Conservation (phyloP, 2,888 invertebrate genomes). For the Merodon equestris region DNA sequence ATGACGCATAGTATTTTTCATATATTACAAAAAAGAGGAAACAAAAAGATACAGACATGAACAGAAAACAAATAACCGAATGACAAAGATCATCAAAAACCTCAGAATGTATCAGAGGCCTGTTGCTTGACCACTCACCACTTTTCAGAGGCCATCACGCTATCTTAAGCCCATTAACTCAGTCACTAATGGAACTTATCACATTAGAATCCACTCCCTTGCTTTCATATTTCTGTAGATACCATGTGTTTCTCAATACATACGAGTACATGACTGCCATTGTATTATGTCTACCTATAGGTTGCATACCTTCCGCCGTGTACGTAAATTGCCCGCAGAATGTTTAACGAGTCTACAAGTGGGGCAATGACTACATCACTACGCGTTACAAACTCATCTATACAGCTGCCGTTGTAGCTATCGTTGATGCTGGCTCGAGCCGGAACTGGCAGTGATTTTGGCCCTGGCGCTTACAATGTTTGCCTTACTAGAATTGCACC, state of each 20-base stretch:
- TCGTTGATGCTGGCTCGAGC: background rate
- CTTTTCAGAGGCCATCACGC: conserved; percentile 65
- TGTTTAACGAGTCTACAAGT: conserved; percentile 55
- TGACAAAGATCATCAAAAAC: conserved; percentile 49
- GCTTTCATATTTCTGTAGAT: conserved; percentile 52
- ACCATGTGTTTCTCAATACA: no score
- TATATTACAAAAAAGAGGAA: conserved; percentile 41
- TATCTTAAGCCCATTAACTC: conserved; percentile 76
- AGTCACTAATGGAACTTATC: conserved; percentile 79
- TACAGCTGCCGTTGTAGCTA: no score
- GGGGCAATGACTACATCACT: conserved; percentile 47
- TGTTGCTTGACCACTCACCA: conserved; percentile 59
- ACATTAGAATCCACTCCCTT: conserved; percentile 69
- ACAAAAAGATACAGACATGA: conserved; percentile 1
- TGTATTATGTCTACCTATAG: background rate
- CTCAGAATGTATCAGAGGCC: conserved; percentile 37
- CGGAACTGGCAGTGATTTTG: no score
- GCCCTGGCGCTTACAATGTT: background rate
- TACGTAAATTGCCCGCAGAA: conserved; percentile 35
- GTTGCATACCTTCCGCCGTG: background rate
- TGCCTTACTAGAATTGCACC: conserved; percentile 33
- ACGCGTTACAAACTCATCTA: conserved; percentile 19
- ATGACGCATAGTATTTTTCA: conserved; percentile 62
- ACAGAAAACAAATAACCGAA: conserved; percentile 48
- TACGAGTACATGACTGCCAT: no score